A percentile compares a stretch with the other conserved stretches of the same genome.
Evolutionary conservation across 2,113 vertebrate genomes (phyloP).

Genomic region (Aepyceros melampus): DNA sequence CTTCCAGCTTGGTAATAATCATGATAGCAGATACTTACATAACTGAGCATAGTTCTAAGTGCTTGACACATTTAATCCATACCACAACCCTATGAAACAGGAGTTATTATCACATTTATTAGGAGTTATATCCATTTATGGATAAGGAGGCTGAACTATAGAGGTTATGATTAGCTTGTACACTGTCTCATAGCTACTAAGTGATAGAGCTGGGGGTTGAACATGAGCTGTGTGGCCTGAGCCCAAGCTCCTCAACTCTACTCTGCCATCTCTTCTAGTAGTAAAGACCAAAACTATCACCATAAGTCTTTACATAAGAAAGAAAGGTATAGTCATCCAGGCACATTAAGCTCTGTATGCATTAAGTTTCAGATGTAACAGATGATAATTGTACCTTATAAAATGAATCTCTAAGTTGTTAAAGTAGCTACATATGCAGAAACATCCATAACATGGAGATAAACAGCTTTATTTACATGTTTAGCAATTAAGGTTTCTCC

Average conservation of each 20-base stretch:
- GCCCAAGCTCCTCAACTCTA: not conserved
- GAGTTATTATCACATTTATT: not conserved
- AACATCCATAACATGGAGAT: not conserved
- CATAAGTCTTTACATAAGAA: not conserved
- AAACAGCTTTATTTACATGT: not conserved
- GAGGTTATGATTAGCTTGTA: not conserved
- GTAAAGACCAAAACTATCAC: not conserved
- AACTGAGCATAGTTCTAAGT: not conserved
- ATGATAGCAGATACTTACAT: not conserved
- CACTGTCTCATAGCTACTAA: not conserved
- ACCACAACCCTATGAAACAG: not conserved
- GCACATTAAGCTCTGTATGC: not conserved
- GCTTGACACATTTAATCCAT: not conserved
- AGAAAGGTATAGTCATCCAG: not conserved
- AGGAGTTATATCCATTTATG: not conserved
- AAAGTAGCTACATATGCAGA: not conserved
- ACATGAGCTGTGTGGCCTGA: not conserved
- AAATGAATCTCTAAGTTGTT: constrained; percentile 20
- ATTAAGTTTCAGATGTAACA: not conserved
- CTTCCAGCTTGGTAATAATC: not conserved
- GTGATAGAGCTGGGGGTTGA: not conserved
- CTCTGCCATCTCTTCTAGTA: not conserved
- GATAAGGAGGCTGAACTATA: not conserved
- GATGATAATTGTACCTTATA: not conserved
- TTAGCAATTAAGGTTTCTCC: not conserved